These are phyloP conservation scores for Eurytoma adleriae DNA, from an alignment of 2,888 invertebrate species.

Conservation along the genomic window DNA sequence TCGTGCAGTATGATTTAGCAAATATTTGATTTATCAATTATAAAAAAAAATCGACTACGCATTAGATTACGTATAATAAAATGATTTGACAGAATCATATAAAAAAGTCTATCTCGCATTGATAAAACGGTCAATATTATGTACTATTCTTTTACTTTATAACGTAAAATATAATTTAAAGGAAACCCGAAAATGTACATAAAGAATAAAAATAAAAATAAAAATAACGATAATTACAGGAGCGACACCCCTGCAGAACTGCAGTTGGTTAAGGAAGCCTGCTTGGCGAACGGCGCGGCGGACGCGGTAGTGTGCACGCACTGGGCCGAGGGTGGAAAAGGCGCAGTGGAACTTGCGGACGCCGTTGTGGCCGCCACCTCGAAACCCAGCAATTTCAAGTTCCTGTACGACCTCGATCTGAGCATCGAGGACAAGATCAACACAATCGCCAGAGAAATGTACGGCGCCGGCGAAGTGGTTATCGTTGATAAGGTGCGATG, in stretches of 20 bases:
- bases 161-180: too few relatives aligned
- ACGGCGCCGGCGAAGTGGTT: slow-evolving; percentile 93
- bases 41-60: too few relatives aligned
- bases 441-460: slow-evolving; percentile 93
- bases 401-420: slow-evolving; percentile 83
- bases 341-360: slow-evolving; percentile 90
- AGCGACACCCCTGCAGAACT: slow-evolving; percentile 92
- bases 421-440: slow-evolving; percentile 92
- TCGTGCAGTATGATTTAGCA: too few relatives aligned
- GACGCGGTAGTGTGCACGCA: slow-evolving; percentile 92
- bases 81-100: too few relatives aligned
- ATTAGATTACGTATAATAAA: too few relatives aligned
- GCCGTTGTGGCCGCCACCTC: slow-evolving; percentile 90
- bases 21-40: too few relatives aligned
- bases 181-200: too few relatives aligned
- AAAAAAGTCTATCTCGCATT: too few relatives aligned
- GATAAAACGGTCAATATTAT: too few relatives aligned
- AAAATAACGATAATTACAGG: slow-evolving; percentile 75
- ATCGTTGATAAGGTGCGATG: slow-evolving; percentile 82
- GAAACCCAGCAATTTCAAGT: slow-evolving; percentile 80
- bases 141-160: too few relatives aligned
- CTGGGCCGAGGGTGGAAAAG: slow-evolving; percentile 93
- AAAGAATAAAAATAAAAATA: too few relatives aligned
- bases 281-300: slow-evolving; percentile 88
- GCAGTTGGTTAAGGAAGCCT: slow-evolving; percentile 84